These are phyloP conservation scores for Seriola quinqueradiata DNA, from an alignment of 2,113 vertebrate species.

Conservation along the genomic window DNA sequence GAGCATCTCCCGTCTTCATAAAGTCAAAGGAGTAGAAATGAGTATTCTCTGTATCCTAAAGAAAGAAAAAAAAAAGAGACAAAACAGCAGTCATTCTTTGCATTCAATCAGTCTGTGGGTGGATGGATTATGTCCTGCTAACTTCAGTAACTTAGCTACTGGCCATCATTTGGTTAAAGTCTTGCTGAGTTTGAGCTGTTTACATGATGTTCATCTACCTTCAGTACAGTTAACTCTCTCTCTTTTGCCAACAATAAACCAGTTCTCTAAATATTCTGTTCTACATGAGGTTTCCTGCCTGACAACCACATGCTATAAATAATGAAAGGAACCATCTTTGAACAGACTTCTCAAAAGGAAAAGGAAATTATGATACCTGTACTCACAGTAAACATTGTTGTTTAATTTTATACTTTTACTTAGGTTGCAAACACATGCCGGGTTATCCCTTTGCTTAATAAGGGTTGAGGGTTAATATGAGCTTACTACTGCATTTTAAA, in stretches of 20 bases:
- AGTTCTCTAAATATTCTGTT: background rate
- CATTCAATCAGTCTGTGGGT: background rate
- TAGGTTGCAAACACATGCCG: background rate
- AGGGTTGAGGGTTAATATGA: background rate
- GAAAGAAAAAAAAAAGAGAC: slow-evolving; percentile 13
- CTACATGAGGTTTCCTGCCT: slow-evolving; percentile 28
- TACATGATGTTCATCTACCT: background rate
- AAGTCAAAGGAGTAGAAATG: slow-evolving; percentile 93
- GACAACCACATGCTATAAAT: background rate
- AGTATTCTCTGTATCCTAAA: slow-evolving; percentile 88
- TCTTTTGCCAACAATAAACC: background rate
- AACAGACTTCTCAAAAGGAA: background rate
- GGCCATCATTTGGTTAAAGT: background rate
- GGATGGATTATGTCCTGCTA: background rate
- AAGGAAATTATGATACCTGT: background rate
- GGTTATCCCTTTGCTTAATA: background rate
- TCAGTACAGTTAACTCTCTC: background rate
- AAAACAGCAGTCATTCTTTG: background rate
- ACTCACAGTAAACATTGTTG: background rate
- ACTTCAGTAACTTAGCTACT: background rate
- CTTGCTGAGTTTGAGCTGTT: background rate
- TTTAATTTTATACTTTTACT: background rate
- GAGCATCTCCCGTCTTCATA: slow-evolving; percentile 80
- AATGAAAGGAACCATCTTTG: background rate
- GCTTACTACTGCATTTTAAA: background rate